A percentile compares a stretch with the other conserved stretches of the same genome.
phyloP scores from a whole-genome alignment of 2,888 invertebrate genomes.

The Cactoblastis cactorum region DNA sequence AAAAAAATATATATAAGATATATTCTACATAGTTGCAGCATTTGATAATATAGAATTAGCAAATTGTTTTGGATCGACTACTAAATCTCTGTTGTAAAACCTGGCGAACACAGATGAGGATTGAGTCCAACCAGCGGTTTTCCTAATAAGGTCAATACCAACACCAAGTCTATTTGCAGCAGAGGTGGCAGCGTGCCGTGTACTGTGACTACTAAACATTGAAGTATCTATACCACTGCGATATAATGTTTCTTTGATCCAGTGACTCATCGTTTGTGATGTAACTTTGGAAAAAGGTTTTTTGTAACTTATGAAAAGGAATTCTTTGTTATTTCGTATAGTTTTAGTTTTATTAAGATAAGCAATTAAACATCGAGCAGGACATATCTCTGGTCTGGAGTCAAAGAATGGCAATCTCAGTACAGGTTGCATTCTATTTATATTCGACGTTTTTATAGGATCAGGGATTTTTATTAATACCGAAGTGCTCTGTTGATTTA shows the following conservation, averaged over 20 bases:
- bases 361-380: background rate
- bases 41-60: no score
- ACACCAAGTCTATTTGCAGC: conserved; percentile 2
- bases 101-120: background rate
- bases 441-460: background rate
- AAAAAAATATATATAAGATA: no score
- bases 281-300: background rate
- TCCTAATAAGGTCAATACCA: conserved; percentile 1
- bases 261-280: background rate
- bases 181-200: conserved; percentile 5
- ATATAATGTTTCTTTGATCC: background rate
- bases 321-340: background rate
- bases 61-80: background rate
- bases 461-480: background rate
- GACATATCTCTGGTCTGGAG: background rate
- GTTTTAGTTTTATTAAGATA: background rate
- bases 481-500: background rate
- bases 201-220: conserved; percentile 1
- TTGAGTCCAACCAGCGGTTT: conserved; percentile 6
- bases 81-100: background rate
- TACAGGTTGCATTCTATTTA: background rate
- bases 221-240: conserved; percentile 1
- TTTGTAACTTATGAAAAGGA: conserved; percentile 2
- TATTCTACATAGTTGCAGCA: no score
- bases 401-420: background rate